Evolutionary conservation across 2,797 vertebrate species (phyloP).

Genomic region (Falco concolor): DNA sequence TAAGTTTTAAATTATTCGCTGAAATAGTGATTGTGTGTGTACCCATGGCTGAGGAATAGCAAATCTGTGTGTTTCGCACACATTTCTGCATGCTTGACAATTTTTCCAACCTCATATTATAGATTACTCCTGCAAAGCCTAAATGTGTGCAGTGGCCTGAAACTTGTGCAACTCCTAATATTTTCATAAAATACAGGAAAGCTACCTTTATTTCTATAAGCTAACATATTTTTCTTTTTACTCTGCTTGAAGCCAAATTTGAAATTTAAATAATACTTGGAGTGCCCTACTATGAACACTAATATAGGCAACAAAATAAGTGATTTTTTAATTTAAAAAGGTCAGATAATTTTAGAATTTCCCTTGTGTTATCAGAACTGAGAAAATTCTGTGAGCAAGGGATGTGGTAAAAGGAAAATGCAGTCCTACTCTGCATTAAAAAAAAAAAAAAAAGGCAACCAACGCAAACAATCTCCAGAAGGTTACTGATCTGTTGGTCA

Average conservation of each 20-base stretch:
- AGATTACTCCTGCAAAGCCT: not conserved
- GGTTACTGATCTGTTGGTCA: not conserved
- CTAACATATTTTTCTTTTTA: not conserved
- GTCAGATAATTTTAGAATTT: not conserved
- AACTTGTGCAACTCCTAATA: not conserved
- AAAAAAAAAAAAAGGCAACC: not conserved
- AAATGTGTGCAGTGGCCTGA: conserved; percentile 8
- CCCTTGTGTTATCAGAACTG: not conserved
- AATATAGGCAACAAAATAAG: not conserved
- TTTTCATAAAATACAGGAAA: conserved; percentile 4
- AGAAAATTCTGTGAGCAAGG: not conserved
- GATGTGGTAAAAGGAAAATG: not conserved
- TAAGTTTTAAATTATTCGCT: not conserved
- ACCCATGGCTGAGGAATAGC: not conserved
- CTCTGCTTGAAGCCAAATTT: not conserved
- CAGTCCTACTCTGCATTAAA: not conserved
- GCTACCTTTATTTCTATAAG: not conserved
- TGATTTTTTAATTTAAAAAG: not conserved
- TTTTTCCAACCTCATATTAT: not conserved
- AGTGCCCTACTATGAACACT: not conserved
- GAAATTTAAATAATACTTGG: not conserved
- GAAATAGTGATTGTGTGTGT: not conserved
- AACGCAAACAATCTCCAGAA: not conserved
- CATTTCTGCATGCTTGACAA: not conserved
- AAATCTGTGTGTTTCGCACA: not conserved